Base-by-base conservation (phyloP, 2,888 invertebrate species). In the Cremastobaeus sp. region DNA sequence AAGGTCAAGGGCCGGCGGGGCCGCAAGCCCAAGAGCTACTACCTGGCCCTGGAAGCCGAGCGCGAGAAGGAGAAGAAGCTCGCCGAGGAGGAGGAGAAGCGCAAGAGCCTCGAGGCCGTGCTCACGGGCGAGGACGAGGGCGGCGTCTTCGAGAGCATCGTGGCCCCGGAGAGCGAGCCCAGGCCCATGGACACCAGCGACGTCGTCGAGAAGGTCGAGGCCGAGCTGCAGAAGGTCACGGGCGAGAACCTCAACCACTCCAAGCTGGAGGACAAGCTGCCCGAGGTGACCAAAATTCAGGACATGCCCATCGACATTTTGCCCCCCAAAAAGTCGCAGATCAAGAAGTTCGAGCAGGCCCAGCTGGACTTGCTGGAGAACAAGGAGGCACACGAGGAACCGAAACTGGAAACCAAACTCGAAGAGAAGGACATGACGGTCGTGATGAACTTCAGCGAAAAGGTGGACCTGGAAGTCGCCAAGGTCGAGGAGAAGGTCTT, bases 321-420 rank as follows among this genome's bases (percentile, higher is more conserved):
- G 3, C 85, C 85, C 1, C 85, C 86, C 6, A 87, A 86, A 41
- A 86, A 86, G 20, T 86, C 84, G 1, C 86, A 86, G 52, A 86
- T 86, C n/a, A 87, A 87, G 57, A 86, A 86, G 50, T 86, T 86
- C 64, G 87, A 87, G 50, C 70, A 83, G 8, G 84, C 86, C 0
- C 84, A 85, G 70, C 77, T 83, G 37, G 84, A 86, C 77, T 76
- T 80, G 52, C 77, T 82, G 45, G 83, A 81, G 9, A 76, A 41
- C 9, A 65, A 60, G n/a, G n/a, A n/a, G n/a, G n/a, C n/a, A 65
- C 11, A 45, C 15, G 15, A 66, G 15, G 25, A 39, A 0, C 6
- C 11, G 12, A 20, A 14, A 9, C 3, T 17, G 15, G 43, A 52
- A 34, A n/a, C 25, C n/a, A 62, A 8, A 25, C 25, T 5, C 25